Base-by-base conservation (phyloP, 2,113 vertebrate species). In the Rana temporaria region DNA sequence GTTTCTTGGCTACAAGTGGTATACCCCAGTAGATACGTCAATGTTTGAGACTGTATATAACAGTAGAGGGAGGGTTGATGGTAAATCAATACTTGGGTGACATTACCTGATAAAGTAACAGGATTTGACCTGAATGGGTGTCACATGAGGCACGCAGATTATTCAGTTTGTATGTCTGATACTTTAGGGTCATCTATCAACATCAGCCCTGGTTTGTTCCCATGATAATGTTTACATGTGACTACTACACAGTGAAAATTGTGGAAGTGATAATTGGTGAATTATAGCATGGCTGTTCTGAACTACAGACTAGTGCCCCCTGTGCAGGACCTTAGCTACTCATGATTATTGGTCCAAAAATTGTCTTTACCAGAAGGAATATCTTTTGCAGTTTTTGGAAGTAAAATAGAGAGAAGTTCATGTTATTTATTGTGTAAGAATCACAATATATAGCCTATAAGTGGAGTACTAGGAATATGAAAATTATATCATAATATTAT, bases 91-190 rank as follows among this genome's bases (percentile, higher is more conserved):
- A 74, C 17, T 60, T 18, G n/a, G 19, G 55, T 20, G 55, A 74
- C 71, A 38, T 59, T 32, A 74, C 55, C 15, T 74, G 71, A 74
- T 74, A 74, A 73, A 74, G 71, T 74, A 22, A 60, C 56, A 15
- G 57, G 56, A 30, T 74, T 38, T 60, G 71, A 74, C 71, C 71
- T 17, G 19, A 38, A 12, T 32, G 55, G 17, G 34, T 9, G 19
- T 26, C 70, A 32, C 17, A 32, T 57, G 11, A 74, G 34, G 34
- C 30, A 32, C 4, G 2, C 59, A 4, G 59, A 22, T 20, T 60
- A 17, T 59, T 73, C 19, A 12, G 52, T 73, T 60, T 60, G 26
- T 48, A 48, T 56, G 48, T 30, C 17, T 30, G 52, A 73, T 73
- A 19, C 18, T 14, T 59, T 26, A 19, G 38, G 18, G 19, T 73